Base-by-base conservation (phyloP, 2,113 vertebrate genomes). In the Hydrolagus affinis region DNA sequence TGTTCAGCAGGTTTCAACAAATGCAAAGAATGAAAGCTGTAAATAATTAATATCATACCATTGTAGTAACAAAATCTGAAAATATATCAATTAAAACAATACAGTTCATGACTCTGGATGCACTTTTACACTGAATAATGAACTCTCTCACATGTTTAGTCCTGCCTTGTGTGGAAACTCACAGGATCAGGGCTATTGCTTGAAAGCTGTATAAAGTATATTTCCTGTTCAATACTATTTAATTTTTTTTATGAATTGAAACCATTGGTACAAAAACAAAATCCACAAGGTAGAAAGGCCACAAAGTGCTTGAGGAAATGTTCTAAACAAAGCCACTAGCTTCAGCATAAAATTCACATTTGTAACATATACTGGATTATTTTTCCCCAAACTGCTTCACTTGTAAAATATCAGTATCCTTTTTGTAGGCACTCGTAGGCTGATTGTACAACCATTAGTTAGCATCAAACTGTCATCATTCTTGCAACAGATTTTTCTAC, bases 271-370 rank as follows among this genome's bases (percentile, higher is more conserved):
- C 10, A 62, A 44, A 44, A 80, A 25, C 57, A 83, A 89, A 89
- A 91, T 89, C 91, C 88, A 88, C 89, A 92, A 91, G 90, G 92
- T 88, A 68, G 74, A 88, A 93, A 94, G 93, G 95, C 93, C 92
- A 94, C 92, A 95, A 95, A 96, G 95, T 96, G 94, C 94, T 93
- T 95, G 91, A 90, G 88, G 85, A 91, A 83, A 93, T 87, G 89
- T 90, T 92, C 87, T 90, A 89, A 93, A 90, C 87, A 91, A 90
- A 95, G 92, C 90, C 92, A 93, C 88, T 93, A 25, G 25, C 59
- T 60, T 60, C n/a, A 62, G 91, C 90, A 92, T 90, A 90, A 86
- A 90, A 91, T 1, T 80, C 86, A 88, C 85, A 88, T 87, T 90
- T 92, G 85, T 88, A 75, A 86, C 25, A 80, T 64, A 64, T 19